Conservation (phyloP, 1,140 invertebrate species). For the Drosophila pruinosa region DNA sequence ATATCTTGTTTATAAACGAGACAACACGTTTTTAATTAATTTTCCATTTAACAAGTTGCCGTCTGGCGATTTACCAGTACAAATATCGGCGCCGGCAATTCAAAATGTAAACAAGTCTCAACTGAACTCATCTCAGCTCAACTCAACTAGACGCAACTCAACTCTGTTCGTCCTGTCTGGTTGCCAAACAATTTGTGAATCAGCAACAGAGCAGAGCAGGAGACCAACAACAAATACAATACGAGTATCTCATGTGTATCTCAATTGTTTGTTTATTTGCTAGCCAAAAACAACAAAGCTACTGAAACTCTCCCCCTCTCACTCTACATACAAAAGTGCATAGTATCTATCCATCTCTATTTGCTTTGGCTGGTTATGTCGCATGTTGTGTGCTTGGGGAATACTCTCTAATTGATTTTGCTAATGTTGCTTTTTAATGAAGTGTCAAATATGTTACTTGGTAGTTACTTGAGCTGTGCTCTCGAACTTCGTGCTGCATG, state of each 20-base stretch:
- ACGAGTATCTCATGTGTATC: constrained; percentile 39
- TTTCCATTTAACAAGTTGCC: constrained; percentile 45
- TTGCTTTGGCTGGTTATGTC: constrained; percentile 34
- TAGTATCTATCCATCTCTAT: constrained; percentile 23
- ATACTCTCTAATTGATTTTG: constrained; percentile 76
- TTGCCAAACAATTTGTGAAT: constrained; percentile 68
- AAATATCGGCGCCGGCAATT: constrained; percentile 62
- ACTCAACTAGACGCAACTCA: not conserved
- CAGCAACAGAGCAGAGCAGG: constrained; percentile 34
- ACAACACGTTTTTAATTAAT: constrained; percentile 62
- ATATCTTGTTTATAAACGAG: not conserved
- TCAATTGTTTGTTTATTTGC: constrained; percentile 76
- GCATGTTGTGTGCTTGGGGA: constrained; percentile 55
- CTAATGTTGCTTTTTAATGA: constrained; percentile 80
- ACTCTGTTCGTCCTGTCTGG: constrained; percentile 10
- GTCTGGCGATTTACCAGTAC: constrained; percentile 41
- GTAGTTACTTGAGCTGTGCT: constrained; percentile 9
- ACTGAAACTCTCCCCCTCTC: constrained; percentile 25
- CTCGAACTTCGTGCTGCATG: constrained; percentile 33
- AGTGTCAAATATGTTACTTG: constrained; percentile 71
- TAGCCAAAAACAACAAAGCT: constrained; percentile 69
- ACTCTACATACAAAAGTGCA: not conserved
- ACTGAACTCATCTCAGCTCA: constrained; percentile 13
- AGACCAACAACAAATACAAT: constrained; percentile 53
- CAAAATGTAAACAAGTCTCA: constrained; percentile 75